Evolutionary conservation across 2,113 vertebrate species (phyloP), one percentile per base, ranked within the genome.

Genomic region (Polypterus bichir): DNA sequence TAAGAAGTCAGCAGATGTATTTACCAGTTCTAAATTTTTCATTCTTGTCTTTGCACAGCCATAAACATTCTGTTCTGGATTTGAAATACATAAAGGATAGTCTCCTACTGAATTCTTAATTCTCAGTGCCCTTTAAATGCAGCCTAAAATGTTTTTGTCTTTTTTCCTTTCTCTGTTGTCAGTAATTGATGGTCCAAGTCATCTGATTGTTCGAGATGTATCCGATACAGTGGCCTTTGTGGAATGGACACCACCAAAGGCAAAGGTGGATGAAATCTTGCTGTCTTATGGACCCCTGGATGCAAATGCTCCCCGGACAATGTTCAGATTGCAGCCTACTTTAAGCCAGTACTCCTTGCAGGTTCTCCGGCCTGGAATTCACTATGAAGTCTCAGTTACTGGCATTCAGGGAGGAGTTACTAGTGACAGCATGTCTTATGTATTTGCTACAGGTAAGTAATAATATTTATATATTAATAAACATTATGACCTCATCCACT

Each of bases 261-360:
- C 94, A 65, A 94, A 88, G 80, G 89, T 98, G 9, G 93, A 98
- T 7, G 81, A 93, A 79, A 92, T 97, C 47, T 79, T 94, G 67
- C 65, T 99, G 72, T 89, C 91, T 62, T 99, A 96, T 0, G 90
- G 90, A 65, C 79, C 94, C 54, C 77, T 84, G 3, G 89, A 87
- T 0, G 88, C 85, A 7, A 87, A 90, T 64, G 90, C 89, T 0
- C 90, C 91, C 0, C 88, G 79, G 63, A 94, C 94, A 59, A 92
- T 88, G 44, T 95, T 97, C 80, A 89, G 90, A 64, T 87, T 99
- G 45, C 93, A 95, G 83, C 91, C 95, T 6, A 91, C 91, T 3
- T 82, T 96, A 67, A 97, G 92, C 79, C 94, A 99, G 70, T 97
- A 97, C 76, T 95, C 96, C 6, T 87, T 99, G 65, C 86, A 98